Evolutionary conservation across 2,113 vertebrate genomes (phyloP).

Genomic region (Delphinapterus leucas): DNA sequence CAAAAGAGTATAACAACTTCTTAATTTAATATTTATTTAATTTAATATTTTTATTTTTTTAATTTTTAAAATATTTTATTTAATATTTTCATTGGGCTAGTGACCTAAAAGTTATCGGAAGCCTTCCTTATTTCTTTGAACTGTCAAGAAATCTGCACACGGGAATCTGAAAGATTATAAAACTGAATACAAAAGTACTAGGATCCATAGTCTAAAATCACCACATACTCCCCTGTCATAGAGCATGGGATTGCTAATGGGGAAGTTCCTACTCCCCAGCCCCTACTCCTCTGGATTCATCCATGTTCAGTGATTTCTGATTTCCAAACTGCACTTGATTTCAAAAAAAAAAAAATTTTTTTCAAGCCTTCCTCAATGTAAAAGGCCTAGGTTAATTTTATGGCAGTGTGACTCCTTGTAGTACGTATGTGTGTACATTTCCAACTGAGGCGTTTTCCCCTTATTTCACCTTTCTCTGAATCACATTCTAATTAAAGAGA

Average conservation of each 20-base stretch:
- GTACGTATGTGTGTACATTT: background rate
- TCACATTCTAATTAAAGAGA: background rate
- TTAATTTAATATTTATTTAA: background rate
- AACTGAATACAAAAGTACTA: background rate
- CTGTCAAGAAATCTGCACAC: background rate
- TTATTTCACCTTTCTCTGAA: background rate
- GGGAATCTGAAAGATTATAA: background rate
- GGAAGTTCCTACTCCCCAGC: background rate
- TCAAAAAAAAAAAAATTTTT: background rate
- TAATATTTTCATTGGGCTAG: background rate
- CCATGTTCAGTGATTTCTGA: background rate
- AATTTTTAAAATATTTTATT: background rate
- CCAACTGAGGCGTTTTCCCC: background rate
- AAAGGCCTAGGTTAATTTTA: background rate
- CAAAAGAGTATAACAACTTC: background rate
- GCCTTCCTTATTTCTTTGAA: background rate
- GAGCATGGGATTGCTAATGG: accelerated
- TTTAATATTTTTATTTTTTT: too few relatives aligned
- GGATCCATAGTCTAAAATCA: background rate
- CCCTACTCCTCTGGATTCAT: background rate
- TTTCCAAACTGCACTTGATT: background rate
- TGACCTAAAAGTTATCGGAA: background rate
- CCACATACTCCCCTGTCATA: background rate
- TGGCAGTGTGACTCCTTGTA: too few relatives aligned
- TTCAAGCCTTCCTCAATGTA: background rate